These are phyloP conservation scores for Amitus sp. DNA, from an alignment of 2,888 invertebrate species.

Conservation along the genomic window DNA sequence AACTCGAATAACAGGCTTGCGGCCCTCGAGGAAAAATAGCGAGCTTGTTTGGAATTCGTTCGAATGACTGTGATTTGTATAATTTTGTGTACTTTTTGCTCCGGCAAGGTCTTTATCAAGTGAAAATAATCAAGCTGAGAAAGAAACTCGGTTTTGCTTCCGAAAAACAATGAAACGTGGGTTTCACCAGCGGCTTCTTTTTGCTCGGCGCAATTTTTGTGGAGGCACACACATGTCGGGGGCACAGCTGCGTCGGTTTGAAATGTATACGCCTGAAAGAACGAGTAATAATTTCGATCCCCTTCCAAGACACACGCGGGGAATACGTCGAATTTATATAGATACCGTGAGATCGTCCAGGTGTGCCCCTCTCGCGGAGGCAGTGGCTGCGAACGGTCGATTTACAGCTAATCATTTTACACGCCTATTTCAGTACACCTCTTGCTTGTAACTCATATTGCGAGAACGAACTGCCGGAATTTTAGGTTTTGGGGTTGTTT, in stretches of 20 bases:
- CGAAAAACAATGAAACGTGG: constrained; percentile 5
- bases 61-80: too few relatives aligned
- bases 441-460: too few relatives aligned
- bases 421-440: constrained; percentile 54
- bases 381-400: constrained; percentile 55
- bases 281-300: constrained; percentile 42
- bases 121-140: not conserved
- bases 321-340: constrained; percentile 45
- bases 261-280: constrained; percentile 41
- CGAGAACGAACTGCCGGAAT: too few relatives aligned
- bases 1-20: too few relatives aligned
- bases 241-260: constrained; percentile 46
- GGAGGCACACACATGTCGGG: constrained; percentile 9
- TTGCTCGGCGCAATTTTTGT: not conserved
- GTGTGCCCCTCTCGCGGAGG: constrained; percentile 51
- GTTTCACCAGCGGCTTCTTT: not conserved
- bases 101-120: too few relatives aligned
- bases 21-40: too few relatives aligned
- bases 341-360: constrained; percentile 57
- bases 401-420: constrained; percentile 65
- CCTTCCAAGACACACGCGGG: constrained; percentile 26
- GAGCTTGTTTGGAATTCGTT: too few relatives aligned
- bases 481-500: too few relatives aligned
- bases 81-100: too few relatives aligned
- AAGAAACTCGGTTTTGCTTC: not conserved